Base-by-base conservation (phyloP, 2,888 invertebrate genomes). In the Rhagonycha lutea region DNA sequence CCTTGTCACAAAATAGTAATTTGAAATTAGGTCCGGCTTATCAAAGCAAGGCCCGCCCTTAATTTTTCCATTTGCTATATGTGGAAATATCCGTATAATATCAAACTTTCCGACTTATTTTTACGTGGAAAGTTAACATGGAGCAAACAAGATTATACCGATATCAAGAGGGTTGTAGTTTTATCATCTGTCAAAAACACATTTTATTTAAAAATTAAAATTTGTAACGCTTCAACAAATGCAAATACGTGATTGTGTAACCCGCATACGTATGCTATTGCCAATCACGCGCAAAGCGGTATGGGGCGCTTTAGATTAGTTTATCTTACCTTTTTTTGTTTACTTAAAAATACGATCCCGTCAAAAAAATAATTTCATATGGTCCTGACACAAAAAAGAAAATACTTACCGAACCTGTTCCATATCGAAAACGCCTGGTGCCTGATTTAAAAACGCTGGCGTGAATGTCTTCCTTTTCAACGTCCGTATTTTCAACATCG, bases 391-490 rank as follows among this genome's bases (percentile, higher is more conserved):
- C 18, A 18, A 18, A 18, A 18, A 2, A 18, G 18, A 18, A 18
- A 18, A 4, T 28, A 79, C 79, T 79, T 73, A 82, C 81, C 63
- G 73, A 70, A 28, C 67, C 71, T 2, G 72, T 11, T 7, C 4
- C 5, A 9, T 11, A n/a, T 14, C 75, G 71, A 70, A 83, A 83
- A 47, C 84, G 73, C 1, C 32, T 14, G 0, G 81, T 77, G 70
- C 74, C 79, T 0, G 84, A 83, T 72, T 76, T 81, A 62, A 84
- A 83, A 65, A 80, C 75, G 28, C 79, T 79, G 4, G 81, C 75
- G 2, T 60, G 24, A 14, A 77, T 68, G 8, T 18, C 32, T 14
- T 47, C 23, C 29, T 73, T 70, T 29, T 73, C 61, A 0, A 69
- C 61, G 71, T 78, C 73, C 32, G 78, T 24, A 47, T 76, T 23